These are phyloP conservation scores for Chloebia gouldiae DNA, from an alignment of 2,113 vertebrate species.

Conservation along the genomic window DNA sequence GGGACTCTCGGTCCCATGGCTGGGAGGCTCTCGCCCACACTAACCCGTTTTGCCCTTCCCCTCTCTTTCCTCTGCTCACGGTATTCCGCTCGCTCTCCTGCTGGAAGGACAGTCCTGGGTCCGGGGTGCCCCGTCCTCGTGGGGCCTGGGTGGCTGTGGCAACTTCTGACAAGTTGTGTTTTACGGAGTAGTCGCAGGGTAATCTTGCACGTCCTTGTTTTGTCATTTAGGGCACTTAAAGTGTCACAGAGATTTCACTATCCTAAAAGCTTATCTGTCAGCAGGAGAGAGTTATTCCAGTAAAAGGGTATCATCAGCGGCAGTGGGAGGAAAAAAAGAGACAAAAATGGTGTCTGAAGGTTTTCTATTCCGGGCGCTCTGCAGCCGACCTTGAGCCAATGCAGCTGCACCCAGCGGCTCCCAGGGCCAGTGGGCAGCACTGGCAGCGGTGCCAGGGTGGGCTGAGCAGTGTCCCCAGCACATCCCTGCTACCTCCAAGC, in stretches of 20 bases:
- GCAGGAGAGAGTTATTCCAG: constrained; percentile 58
- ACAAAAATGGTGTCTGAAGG: not conserved
- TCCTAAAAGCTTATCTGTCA: constrained; percentile 70
- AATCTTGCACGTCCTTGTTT: constrained; percentile 63
- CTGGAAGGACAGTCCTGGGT: not conserved
- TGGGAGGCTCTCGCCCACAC: accelerated
- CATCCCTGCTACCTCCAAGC: not conserved
- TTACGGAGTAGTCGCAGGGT: not conserved
- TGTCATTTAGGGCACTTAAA: constrained; percentile 70
- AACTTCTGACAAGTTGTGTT: constrained; percentile 56
- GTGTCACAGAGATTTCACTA: constrained; percentile 63
- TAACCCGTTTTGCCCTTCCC: accelerated
- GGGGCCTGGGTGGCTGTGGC: not conserved
- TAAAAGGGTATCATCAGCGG: constrained; percentile 61
- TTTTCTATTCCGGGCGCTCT: not conserved
- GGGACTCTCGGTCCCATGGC: accelerated
- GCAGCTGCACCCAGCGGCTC: not conserved
- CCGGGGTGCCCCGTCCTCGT: not conserved
- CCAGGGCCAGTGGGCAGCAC: not conserved
- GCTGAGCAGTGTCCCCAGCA: not conserved
- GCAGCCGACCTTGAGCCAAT: not conserved
- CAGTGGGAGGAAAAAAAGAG: not conserved
- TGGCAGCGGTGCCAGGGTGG: not conserved
- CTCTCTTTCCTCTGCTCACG: accelerated
- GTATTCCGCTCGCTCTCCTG: accelerated